Evolutionary conservation across 2,797 vertebrate species (phyloP).

Genomic region (Labroides dimidiatus): DNA sequence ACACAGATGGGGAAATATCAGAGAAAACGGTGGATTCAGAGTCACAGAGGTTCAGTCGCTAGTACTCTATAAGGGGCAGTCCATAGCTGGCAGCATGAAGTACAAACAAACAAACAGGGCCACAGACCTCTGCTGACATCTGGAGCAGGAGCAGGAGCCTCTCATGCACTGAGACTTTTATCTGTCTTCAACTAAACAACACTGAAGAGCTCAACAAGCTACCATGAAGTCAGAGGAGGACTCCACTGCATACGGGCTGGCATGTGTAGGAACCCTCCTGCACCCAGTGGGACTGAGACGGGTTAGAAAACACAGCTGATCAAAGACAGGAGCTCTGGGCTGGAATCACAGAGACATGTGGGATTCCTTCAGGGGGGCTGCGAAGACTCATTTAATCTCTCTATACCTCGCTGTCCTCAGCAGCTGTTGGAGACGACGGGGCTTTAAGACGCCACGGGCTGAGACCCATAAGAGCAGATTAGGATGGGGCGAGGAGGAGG

Average conservation of each 20-base stretch:
- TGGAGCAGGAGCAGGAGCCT: conserved; percentile 35
- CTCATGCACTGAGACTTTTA: conserved; percentile 42
- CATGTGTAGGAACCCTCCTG: conserved; percentile 55
- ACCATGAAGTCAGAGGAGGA: conserved; percentile 44
- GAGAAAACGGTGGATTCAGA: neutral
- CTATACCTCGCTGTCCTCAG: conserved; percentile 73
- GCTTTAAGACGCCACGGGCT: conserved; percentile 75
- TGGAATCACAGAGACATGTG: conserved; percentile 65
- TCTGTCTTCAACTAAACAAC: conserved; percentile 55
- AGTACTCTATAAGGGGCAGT: neutral
- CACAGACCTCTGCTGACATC: conserved; percentile 29
- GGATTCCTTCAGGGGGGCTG: conserved; percentile 69
- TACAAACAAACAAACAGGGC: neutral
- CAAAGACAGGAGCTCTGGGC: conserved; percentile 68
- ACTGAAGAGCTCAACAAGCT: conserved; percentile 45
- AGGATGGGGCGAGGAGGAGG: conserved; percentile 62
- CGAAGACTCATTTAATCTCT: conserved; percentile 78
- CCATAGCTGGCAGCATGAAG: conserved; percentile 9
- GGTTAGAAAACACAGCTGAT: conserved; percentile 61
- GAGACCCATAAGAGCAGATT: conserved; percentile 79
- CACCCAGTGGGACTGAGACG: conserved; percentile 33
- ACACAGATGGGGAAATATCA: neutral
- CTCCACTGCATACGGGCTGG: conserved; percentile 52
- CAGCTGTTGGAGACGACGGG: conserved; percentile 77
- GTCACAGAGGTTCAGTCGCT: neutral